Evolutionary conservation across 2,888 invertebrate species (phyloP).

Genomic region (Perizoma flavofasciatum): DNA sequence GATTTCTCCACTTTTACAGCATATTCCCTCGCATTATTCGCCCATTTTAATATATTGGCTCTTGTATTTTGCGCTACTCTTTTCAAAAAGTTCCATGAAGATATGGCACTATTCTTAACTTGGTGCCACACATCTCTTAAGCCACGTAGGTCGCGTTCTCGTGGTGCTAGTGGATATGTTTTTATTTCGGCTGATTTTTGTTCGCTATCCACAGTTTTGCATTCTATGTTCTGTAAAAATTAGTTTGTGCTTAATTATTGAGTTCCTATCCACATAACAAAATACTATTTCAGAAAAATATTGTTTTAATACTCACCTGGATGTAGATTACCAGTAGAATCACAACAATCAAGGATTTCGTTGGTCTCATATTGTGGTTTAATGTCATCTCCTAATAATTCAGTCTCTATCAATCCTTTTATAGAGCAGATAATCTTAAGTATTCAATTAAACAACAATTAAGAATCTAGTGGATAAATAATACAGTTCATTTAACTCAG

Average conservation of each 20-base stretch:
- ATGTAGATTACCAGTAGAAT: constrained; percentile 23
- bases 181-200: constrained; percentile 7
- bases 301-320: constrained; percentile 22
- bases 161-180: constrained; percentile 24
- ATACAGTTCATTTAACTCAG: constrained; percentile 24
- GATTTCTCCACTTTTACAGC: constrained; percentile 39
- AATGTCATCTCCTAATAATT: constrained; percentile 23
- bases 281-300: no score
- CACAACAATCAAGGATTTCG: constrained; percentile 17
- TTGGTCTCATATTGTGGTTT: constrained; percentile 30
- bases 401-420: constrained; percentile 25
- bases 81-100: constrained; percentile 51
- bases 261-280: no score
- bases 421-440: constrained; percentile 32
- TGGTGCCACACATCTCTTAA: constrained; percentile 47
- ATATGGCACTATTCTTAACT: constrained; percentile 47
- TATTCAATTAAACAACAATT: constrained; percentile 36
- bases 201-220: constrained; percentile 20
- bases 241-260: no score
- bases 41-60: constrained; percentile 46
- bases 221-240: constrained; percentile 26
- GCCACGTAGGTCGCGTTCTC: constrained; percentile 28
- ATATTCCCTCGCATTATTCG: constrained; percentile 45
- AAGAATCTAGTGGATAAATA: constrained; percentile 20
- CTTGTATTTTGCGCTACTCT: constrained; percentile 46